A percentile compares a stretch with the other conserved stretches of the same genome.
Conservation (phyloP, 2,888 invertebrate species). For the Dasypogon diadema region DNA sequence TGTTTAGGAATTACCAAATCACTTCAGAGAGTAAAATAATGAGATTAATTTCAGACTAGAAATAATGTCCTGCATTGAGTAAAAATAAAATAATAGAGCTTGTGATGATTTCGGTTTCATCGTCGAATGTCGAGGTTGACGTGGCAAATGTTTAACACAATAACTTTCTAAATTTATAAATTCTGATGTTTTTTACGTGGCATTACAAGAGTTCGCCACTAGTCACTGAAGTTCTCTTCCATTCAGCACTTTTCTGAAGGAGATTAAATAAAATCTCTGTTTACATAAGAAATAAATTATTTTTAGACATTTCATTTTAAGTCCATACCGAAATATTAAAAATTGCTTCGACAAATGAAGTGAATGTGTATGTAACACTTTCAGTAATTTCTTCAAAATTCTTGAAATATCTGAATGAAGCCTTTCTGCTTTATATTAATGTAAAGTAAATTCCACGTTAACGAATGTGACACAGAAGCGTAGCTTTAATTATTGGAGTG, state of each 20-base stretch:
- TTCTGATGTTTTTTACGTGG: too few species aligned
- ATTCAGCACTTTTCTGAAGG: not conserved
- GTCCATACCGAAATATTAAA: not conserved
- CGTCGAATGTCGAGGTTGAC: too few species aligned
- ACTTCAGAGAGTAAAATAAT: too few species aligned
- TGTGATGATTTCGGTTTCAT: too few species aligned
- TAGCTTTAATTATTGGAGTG: not conserved
- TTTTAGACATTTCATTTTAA: conserved; percentile 24
- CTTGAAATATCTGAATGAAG: too few species aligned
- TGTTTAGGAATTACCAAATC: too few species aligned
- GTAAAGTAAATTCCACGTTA: not conserved
- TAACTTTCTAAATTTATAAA: too few species aligned
- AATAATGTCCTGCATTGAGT: too few species aligned
- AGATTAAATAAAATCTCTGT: not conserved
- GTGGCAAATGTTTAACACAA: too few species aligned
- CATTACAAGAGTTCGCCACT: not conserved
- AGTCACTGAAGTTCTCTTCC: not conserved
- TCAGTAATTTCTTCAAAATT: not conserved
- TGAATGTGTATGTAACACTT: not conserved
- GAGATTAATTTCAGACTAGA: too few species aligned
- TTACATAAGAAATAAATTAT: not conserved
- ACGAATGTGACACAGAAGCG: not conserved
- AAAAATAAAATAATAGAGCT: too few species aligned
- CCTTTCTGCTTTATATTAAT: not conserved
- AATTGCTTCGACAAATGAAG: not conserved